These are phyloP conservation scores for Thysanoteuthis rhombus DNA, from an alignment of 2,888 invertebrate genomes.

Conservation along the genomic window DNA sequence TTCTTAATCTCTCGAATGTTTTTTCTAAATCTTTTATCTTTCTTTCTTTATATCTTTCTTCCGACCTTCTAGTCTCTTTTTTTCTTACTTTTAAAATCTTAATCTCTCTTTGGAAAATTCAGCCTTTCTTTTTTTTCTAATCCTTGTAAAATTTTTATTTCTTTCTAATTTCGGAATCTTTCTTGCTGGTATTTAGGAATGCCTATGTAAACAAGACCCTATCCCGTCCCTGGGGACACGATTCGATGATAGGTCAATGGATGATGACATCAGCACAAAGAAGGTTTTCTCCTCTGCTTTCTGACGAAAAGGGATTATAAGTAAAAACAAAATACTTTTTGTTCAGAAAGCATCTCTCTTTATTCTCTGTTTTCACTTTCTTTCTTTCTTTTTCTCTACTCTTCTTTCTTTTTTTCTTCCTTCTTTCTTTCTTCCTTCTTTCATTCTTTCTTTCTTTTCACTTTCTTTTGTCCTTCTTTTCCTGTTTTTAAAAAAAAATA, in stretches of 20 bases:
- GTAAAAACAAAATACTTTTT: not conserved
- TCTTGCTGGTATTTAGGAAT: not conserved
- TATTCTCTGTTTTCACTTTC: not conserved
- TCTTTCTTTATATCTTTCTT: too few relatives aligned
- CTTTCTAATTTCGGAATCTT: not conserved
- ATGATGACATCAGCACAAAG: not conserved
- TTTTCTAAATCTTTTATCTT: too few relatives aligned
- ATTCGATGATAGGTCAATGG: not conserved
- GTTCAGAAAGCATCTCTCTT: not conserved
- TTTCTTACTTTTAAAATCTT: not conserved
- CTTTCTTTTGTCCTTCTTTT: not conserved
- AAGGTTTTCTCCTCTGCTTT: not conserved
- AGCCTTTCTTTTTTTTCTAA: not conserved
- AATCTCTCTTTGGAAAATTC: too few relatives aligned
- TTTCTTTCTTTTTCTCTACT: not conserved
- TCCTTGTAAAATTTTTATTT: not conserved
- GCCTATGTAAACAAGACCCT: not conserved
- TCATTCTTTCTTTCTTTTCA: too few relatives aligned
- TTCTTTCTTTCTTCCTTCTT: too few relatives aligned
- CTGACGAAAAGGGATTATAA: not conserved
- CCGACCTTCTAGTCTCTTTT: not conserved
- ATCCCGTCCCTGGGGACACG: not conserved
- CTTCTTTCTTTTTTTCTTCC: too few relatives aligned
- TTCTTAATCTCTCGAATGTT: too few relatives aligned
- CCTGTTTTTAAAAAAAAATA: too few relatives aligned